Conservation (phyloP, 2,113 vertebrate genomes). For the Catharus bicknelli region DNA sequence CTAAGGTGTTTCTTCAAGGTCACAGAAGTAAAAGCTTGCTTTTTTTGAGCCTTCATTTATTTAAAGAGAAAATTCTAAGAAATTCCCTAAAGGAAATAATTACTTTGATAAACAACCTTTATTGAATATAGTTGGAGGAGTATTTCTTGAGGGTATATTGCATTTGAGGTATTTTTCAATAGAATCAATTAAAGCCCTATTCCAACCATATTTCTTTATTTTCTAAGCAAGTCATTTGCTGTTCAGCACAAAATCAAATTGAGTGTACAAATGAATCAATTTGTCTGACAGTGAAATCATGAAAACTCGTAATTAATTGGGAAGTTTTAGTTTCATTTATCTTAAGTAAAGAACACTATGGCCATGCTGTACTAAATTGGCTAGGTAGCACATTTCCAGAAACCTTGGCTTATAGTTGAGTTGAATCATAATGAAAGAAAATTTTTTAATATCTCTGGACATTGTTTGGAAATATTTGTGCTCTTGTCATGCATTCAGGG, state of each 20-base stretch:
- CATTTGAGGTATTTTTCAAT: constrained; percentile 55
- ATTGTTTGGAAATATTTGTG: background rate
- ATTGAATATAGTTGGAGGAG: constrained; percentile 45
- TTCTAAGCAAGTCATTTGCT: constrained; percentile 33
- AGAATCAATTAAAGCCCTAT: constrained; percentile 62
- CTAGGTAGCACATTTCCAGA: background rate
- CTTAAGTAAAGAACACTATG: background rate
- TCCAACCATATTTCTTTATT: constrained; percentile 41
- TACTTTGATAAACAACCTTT: constrained; percentile 65
- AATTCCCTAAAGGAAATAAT: constrained; percentile 62
- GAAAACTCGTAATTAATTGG: constrained; percentile 24
- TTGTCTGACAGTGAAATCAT: constrained; percentile 35
- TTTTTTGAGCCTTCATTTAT: constrained; percentile 8
- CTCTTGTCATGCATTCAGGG: background rate
- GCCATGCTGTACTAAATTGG: background rate
- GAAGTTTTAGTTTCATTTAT: constrained; percentile 34
- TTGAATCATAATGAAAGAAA: background rate
- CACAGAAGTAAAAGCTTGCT: constrained; percentile 20
- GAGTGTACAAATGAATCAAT: constrained; percentile 60
- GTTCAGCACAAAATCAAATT: constrained; percentile 53
- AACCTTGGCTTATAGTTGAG: background rate
- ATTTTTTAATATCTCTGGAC: background rate
- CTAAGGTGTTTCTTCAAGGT: background rate
- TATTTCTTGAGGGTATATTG: constrained; percentile 47
- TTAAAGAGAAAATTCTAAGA: constrained; percentile 28